A percentile compares a stretch with the other conserved stretches of the same genome.
Conservation (phyloP, 2,113 vertebrate genomes). For the Physeter macrocephalus region DNA sequence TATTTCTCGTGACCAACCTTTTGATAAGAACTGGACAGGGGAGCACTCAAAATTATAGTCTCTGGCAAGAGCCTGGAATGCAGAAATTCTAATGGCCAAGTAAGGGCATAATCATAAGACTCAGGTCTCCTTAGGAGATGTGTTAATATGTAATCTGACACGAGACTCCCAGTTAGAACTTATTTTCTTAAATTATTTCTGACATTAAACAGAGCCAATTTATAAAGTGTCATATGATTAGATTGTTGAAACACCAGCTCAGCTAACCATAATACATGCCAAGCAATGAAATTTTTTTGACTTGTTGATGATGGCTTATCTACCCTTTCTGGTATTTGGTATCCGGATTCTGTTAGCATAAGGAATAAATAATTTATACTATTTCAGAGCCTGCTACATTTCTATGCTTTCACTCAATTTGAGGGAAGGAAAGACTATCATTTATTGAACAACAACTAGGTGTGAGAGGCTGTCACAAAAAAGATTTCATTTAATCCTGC, state of each 20-base stretch:
- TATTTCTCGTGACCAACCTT: not conserved
- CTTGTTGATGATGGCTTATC: slow-evolving; percentile 14
- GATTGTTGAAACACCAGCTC: not conserved
- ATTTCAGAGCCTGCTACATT: not conserved
- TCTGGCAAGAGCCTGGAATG: slow-evolving; percentile 17
- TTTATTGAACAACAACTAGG: not conserved
- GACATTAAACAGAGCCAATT: slow-evolving; percentile 10
- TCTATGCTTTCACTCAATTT: not conserved
- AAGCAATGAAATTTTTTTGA: not conserved
- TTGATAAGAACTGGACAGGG: not conserved
- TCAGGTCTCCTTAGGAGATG: not conserved
- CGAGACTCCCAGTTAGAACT: not conserved
- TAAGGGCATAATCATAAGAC: not conserved
- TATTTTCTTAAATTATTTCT: slow-evolving; percentile 34
- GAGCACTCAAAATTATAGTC: not conserved
- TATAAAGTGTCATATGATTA: not conserved
- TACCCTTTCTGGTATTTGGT: not conserved
- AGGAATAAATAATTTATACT: not conserved
- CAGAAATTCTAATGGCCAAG: not conserved
- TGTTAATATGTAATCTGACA: slow-evolving; percentile 5
- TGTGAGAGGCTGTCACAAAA: not conserved
- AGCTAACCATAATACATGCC: not conserved
- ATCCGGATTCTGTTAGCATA: not conserved
- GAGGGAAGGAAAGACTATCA: not conserved
- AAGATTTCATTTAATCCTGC: not conserved